Conservation (phyloP, 1,140 invertebrate genomes). For the Lasaia peninsularis region DNA sequence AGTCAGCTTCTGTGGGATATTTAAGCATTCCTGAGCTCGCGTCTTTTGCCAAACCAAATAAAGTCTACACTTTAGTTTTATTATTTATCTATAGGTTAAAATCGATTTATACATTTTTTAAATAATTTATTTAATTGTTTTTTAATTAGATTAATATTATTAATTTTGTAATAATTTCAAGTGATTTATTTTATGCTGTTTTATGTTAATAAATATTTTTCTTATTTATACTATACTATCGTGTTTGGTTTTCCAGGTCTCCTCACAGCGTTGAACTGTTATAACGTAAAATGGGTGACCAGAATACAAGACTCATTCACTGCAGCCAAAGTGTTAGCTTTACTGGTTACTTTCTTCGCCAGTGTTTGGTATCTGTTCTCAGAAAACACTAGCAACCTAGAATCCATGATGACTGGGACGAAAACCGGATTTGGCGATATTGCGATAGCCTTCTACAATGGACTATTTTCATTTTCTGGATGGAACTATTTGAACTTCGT, state of each 20-base stretch:
- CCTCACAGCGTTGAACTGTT: constrained; percentile 96
- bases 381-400: constrained; percentile 85
- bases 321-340: constrained; percentile 93
- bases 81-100: too few species aligned
- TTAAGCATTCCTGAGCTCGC: too few species aligned
- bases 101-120: too few species aligned
- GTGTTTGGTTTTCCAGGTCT: constrained; percentile 84
- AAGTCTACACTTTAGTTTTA: too few species aligned
- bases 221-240: too few species aligned
- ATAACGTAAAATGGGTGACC: constrained; percentile 96
- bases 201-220: too few species aligned
- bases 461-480: constrained; percentile 98
- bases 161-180: too few species aligned
- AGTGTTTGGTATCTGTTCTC: constrained; percentile 84
- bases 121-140: too few species aligned
- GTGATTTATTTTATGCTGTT: too few species aligned
- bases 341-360: constrained; percentile 91
- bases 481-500: constrained; percentile 96
- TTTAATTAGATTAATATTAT: too few species aligned
- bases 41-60: too few species aligned
- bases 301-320: constrained; percentile 96
- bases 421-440: constrained; percentile 87
- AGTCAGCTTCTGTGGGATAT: too few species aligned
- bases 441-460: constrained; percentile 95
- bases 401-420: constrained; percentile 87